Evolutionary conservation across 1,140 invertebrate genomes (phyloP).

Genomic region (Babylonia areolata): DNA sequence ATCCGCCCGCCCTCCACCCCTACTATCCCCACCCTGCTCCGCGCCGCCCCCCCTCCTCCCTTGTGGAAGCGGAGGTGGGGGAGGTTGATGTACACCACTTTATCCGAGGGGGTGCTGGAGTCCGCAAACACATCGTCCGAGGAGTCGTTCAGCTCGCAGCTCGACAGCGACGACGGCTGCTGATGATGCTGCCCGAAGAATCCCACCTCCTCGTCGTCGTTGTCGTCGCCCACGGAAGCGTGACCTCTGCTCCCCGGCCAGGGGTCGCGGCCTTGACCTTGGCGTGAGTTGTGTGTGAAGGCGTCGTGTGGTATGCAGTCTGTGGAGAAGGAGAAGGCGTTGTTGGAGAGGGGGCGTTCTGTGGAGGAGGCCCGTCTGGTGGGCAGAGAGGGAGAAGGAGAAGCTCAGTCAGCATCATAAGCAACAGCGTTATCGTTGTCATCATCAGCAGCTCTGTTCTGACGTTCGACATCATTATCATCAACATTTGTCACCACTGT

Average conservation of each 20-base stretch:
- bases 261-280: neutral
- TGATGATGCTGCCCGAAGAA: neutral
- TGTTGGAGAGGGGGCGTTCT: constrained; percentile 18
- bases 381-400: too few species aligned
- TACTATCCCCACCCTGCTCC: neutral
- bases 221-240: constrained; percentile 25
- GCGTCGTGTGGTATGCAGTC: constrained; percentile 8
- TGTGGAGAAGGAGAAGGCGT: constrained; percentile 34
- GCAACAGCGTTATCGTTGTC: too few species aligned
- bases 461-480: too few species aligned
- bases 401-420: too few species aligned
- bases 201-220: neutral
- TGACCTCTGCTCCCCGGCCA: neutral
- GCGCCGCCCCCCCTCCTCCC: neutral
- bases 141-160: constrained; percentile 47
- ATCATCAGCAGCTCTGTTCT: too few species aligned
- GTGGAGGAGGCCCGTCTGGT: constrained; percentile 5
- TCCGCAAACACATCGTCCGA: constrained; percentile 53
- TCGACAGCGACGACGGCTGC: constrained; percentile 25
- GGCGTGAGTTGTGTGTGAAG: neutral
- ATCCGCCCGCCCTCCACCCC: neutral
- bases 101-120: constrained; percentile 45
- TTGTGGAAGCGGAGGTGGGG: constrained; percentile 38
- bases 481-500: too few species aligned
- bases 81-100: constrained; percentile 49